Conservation (phyloP, 2,113 vertebrate genomes). For the Labrus mixtus region DNA sequence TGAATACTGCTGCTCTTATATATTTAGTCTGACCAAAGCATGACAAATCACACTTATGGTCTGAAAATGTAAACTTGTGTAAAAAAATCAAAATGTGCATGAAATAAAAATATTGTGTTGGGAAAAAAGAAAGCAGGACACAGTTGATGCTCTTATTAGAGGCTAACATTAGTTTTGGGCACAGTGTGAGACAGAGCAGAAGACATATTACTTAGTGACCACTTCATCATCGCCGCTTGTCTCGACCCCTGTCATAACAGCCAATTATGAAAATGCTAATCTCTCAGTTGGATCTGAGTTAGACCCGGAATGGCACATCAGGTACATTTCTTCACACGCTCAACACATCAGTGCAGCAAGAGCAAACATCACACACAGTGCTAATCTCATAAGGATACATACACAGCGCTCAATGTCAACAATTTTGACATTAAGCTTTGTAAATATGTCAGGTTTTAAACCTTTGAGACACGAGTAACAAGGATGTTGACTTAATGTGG, state of each 20-base stretch:
- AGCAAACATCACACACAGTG: slow-evolving; percentile 37
- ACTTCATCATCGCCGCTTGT: too few relatives aligned
- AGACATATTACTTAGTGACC: too few relatives aligned
- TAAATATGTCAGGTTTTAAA: slow-evolving; percentile 16
- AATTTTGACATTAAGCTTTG: slow-evolving; percentile 21
- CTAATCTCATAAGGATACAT: slow-evolving; percentile 40
- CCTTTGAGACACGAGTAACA: background rate
- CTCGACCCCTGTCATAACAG: slow-evolving; percentile 23
- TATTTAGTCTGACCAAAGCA: too few relatives aligned
- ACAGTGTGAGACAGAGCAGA: too few relatives aligned
- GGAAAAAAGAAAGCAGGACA: too few relatives aligned
- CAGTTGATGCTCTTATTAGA: slow-evolving; percentile 52
- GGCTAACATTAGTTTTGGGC: background rate
- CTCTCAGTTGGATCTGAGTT: slow-evolving; percentile 47
- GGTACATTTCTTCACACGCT: slow-evolving; percentile 40
- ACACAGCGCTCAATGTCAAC: slow-evolving; percentile 42
- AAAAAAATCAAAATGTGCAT: too few relatives aligned
- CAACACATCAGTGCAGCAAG: slow-evolving; percentile 17
- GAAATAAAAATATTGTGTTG: too few relatives aligned
- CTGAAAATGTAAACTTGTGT: too few relatives aligned
- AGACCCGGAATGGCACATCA: slow-evolving; percentile 30
- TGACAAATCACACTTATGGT: too few relatives aligned
- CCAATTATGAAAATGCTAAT: slow-evolving; percentile 71
- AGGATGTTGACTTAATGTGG: background rate
- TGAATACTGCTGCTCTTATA: background rate